Conservation (phyloP, 2,888 invertebrate species). For the Napeogenes inachia region DNA sequence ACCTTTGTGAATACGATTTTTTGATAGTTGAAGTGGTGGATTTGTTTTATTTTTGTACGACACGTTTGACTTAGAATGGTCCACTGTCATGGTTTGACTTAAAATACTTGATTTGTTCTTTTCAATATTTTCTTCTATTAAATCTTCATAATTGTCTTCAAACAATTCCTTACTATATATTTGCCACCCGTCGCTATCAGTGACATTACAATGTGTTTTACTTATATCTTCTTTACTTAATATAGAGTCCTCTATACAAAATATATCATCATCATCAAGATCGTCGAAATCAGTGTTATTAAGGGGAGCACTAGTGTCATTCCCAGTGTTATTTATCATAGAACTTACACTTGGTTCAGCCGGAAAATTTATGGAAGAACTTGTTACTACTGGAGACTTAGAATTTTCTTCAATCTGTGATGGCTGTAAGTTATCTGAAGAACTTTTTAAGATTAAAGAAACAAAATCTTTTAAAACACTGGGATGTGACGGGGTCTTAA, state of each 20-base stretch:
- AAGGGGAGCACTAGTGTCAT: too few relatives aligned
- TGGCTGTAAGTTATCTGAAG: background rate
- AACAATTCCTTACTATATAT: background rate
- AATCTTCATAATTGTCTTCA: background rate
- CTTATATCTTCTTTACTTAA: too few relatives aligned
- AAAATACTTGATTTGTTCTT: background rate
- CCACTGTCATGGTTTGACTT: background rate
- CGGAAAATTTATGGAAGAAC: too few relatives aligned
- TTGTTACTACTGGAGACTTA: background rate
- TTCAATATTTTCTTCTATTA: background rate
- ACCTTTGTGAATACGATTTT: constrained; percentile 46
- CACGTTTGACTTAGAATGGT: constrained; percentile 41
- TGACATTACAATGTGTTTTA: too few relatives aligned
- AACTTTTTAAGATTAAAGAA: constrained; percentile 57
- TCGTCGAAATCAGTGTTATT: too few relatives aligned
- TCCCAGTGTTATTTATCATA: too few relatives aligned
- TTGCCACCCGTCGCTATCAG: too few relatives aligned
- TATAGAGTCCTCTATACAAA: too few relatives aligned
- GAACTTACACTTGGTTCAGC: too few relatives aligned
- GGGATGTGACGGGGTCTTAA: constrained; percentile 56
- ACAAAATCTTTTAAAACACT: constrained; percentile 34
- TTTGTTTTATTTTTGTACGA: constrained; percentile 51
- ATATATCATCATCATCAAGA: too few relatives aligned
- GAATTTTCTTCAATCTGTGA: background rate
- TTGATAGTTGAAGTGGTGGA: constrained; percentile 39